Evolutionary conservation across 2,888 invertebrate genomes (phyloP).

Genomic region (Scaptomyza flava): DNA sequence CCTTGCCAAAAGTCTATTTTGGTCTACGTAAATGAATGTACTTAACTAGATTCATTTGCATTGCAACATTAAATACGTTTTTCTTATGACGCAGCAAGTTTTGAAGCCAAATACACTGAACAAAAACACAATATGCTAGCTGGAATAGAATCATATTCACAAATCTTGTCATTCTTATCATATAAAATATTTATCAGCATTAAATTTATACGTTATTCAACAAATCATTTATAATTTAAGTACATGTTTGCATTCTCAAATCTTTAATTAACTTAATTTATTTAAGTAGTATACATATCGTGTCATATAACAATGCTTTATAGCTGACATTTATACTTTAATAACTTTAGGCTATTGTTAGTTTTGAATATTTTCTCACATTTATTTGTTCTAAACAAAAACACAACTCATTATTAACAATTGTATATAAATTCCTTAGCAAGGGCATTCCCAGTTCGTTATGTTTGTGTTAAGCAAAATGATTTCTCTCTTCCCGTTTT

Average conservation of each 20-base stretch:
- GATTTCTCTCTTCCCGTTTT: constrained; percentile 5
- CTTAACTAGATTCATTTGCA: constrained; percentile 21
- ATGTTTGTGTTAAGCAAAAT: not conserved
- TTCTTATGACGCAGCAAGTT: constrained; percentile 31
- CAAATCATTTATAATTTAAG: too few relatives aligned
- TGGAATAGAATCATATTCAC: too few relatives aligned
- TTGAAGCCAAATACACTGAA: constrained; percentile 14
- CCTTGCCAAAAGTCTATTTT: constrained; percentile 2
- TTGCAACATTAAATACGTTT: constrained; percentile 16
- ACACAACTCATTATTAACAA: constrained; percentile 26
- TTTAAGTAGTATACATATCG: constrained; percentile 10
- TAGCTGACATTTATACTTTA: constrained; percentile 1
- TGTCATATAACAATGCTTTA: constrained; percentile 21
- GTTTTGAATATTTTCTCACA: constrained; percentile 35
- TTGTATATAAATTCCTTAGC: constrained; percentile 9
- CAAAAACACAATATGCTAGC: not conserved
- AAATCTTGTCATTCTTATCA: too few relatives aligned
- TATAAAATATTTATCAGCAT: not conserved
- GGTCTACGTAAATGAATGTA: not conserved
- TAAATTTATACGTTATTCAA: too few relatives aligned
- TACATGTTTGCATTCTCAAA: not conserved
- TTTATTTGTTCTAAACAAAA: constrained; percentile 24
- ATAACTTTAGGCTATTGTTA: constrained; percentile 27
- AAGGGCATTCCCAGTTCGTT: constrained; percentile 55
- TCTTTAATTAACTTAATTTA: constrained; percentile 32